A percentile compares a stretch with the other conserved stretches of the same genome.
These are phyloP conservation scores for Strigops habroptila DNA, from an alignment of 2,113 vertebrate genomes.

Conservation along the genomic window DNA sequence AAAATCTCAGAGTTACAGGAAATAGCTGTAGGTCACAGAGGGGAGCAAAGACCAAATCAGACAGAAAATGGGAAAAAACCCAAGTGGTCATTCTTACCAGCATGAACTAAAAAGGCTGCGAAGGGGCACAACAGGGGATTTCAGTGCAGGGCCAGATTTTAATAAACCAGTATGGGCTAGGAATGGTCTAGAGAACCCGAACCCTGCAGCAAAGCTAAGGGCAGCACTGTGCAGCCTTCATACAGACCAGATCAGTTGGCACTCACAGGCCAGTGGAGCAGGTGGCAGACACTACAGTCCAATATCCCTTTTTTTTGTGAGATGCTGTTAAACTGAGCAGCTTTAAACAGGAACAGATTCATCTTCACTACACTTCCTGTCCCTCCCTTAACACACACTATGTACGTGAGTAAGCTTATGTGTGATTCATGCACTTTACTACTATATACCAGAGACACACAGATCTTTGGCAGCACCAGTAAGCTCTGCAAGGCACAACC, in stretches of 20 bases:
- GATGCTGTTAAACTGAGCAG: not conserved
- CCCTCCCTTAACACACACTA: not conserved
- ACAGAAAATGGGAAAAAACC: not conserved
- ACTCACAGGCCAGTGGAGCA: accelerated
- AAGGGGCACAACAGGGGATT: not conserved
- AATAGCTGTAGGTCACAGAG: not conserved
- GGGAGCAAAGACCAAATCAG: not conserved
- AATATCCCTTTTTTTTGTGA: not conserved
- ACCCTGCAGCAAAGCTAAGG: not conserved
- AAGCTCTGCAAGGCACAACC: not conserved
- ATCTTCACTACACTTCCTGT: not conserved
- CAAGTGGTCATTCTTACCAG: not conserved
- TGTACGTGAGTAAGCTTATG: not conserved
- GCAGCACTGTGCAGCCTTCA: not conserved
- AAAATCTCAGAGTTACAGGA: not conserved
- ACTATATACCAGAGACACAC: not conserved
- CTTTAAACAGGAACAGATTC: not conserved
- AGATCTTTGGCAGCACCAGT: not conserved
- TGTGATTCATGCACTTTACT: not conserved
- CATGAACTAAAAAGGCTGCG: not conserved
- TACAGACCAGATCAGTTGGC: not conserved
- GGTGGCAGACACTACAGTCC: not conserved
- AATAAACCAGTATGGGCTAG: not conserved
- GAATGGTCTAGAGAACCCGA: not conserved
- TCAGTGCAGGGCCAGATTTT: not conserved